Conservation (phyloP, 2,797 vertebrate species). For the Melanotaenia pygmaea region DNA sequence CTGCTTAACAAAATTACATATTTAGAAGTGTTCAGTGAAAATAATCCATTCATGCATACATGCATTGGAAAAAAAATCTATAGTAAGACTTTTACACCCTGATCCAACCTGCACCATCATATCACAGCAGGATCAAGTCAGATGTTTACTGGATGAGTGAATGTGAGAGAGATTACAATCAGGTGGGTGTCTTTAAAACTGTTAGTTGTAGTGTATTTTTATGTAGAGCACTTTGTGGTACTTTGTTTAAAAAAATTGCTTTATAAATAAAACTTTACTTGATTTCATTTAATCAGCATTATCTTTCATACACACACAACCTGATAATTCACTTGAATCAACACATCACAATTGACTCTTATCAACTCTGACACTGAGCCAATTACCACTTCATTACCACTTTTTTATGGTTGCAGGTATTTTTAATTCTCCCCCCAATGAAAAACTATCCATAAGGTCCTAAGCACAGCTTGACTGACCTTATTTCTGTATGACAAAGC, state of each 20-base stretch:
- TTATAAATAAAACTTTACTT: no score
- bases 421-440: neutral
- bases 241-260: no score
- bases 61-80: neutral
- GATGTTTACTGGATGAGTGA: no score
- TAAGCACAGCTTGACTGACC: conserved; percentile 10
- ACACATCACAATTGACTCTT: neutral
- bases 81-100: neutral
- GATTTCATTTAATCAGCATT: neutral
- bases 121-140: no score
- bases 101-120: neutral
- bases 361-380: neutral
- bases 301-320: neutral
- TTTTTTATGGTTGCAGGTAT: neutral
- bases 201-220: no score
- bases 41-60: neutral
- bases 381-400: neutral
- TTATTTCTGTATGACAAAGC: conserved; percentile 11
- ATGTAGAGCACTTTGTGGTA: no score
- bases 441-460: conserved; percentile 5
- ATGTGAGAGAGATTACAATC: no score
- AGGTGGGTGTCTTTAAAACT: no score
- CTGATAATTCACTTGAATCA: neutral
- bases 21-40: neutral
- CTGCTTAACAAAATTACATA: neutral